Base-by-base conservation (phyloP, 2,113 vertebrate genomes). In the Chloebia gouldiae region DNA sequence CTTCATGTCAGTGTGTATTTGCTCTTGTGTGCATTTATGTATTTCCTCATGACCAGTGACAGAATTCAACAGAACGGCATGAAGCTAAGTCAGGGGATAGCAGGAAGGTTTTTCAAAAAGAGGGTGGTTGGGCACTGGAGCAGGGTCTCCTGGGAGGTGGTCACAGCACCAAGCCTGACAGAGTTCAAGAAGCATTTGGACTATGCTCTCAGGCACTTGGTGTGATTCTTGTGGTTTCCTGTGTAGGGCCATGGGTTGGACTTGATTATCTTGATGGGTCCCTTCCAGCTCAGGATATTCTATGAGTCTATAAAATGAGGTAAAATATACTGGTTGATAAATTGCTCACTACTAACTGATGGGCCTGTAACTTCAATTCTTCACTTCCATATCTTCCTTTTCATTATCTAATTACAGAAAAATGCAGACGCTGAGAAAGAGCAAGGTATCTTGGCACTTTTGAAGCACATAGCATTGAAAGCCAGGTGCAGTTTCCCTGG, bases 151-250 rank as follows among this genome's bases (percentile, higher is more conserved):
- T 40, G 6, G 33, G 7, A 18, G n/a, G 61, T 6, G 7, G 6
- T n/a, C 53, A n/a, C 30, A 61, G 30, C 14, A 7, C 13, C 24
- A 89, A 70, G 14, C 21, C 25, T 35, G 47, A 13, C 28, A 30
- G 53, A 75, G 13, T 8, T 68, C 15, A 40, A 31, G 21, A 76
- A 61, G 8, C 2, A 2, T 53, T 35, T 82, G 25, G 14, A 60
- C 6, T 31, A 2, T 2, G 2, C 11, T 75, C 13, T 53, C 24
- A 35, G n/a, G 24, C 4, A 40, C n/a, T 9, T 4, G 20, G 20
- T 63, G 27, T 24, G 13, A 40, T 6, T 35, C 17, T 13, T 35
- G 9, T 0, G 4, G 7, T 14, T n/a, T 40, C 11, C 24, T 47
- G 14, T 30, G 17, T 20, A 68, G 25, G 16, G 8, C 20, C 30